Evolutionary conservation across 2,888 invertebrate species (phyloP).

Genomic region (Tanypteryx hageni): DNA sequence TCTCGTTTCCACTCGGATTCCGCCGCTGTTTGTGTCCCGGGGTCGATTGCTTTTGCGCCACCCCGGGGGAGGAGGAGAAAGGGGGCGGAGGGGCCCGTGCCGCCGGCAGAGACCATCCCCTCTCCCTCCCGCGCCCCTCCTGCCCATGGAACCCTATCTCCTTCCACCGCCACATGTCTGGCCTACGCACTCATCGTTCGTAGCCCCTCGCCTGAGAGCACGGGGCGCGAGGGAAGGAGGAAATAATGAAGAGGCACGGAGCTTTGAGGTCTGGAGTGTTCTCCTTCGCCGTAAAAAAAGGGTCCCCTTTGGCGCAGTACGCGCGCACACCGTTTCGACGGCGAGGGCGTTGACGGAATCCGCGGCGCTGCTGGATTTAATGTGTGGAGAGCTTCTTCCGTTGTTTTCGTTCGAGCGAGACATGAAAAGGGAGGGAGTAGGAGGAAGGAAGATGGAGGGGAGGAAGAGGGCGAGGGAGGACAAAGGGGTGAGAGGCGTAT

Average conservation of each 20-base stretch:
- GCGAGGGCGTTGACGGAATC: not conserved
- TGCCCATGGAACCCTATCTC: no score
- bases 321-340: not conserved
- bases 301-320: not conserved
- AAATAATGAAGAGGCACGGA: no score
- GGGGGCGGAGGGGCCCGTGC: not conserved
- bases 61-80: not conserved
- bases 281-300: not conserved
- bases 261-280: no score
- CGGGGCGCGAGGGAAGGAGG: no score
- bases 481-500: not conserved
- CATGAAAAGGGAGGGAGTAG: not conserved
- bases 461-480: not conserved
- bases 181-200: no score
- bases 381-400: slow-evolving; percentile 29
- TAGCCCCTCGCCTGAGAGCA: no score
- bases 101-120: not conserved
- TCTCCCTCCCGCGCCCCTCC: no score
- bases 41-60: slow-evolving; percentile 38
- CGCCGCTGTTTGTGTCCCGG: not conserved
- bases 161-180: not conserved
- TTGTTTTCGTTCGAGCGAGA: slow-evolving; percentile 15
- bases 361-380: slow-evolving; percentile 1
- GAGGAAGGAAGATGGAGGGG: not conserved
- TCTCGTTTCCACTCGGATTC: slow-evolving; percentile 12